Evolutionary conservation across 2,888 invertebrate species (phyloP), one percentile per base, ranked within the genome.

Genomic region (Papilio elwesi): DNA sequence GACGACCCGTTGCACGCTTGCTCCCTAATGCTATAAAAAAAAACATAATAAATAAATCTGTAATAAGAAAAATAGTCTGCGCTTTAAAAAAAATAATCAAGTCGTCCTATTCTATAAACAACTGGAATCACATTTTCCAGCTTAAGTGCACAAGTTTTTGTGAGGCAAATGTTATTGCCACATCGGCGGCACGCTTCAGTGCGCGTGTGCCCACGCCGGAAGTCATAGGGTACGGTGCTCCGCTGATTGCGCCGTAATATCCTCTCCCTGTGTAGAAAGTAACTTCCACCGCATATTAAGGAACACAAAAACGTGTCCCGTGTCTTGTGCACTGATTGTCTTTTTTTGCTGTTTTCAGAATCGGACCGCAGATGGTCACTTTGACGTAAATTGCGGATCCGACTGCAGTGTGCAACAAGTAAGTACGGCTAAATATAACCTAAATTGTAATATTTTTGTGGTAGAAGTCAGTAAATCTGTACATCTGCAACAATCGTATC

Each of bases 401-500:
- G 95, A 95, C 75, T 97, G 97, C 90, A 96, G 95, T 86, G 94
- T 96, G 74, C 95, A 96, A 86, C 96, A 97, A 95, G 97, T 96
- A 93, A 93, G 91, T 84, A 10, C 15, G 43, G 15, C 9, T 62
- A 13, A 59, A 57, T 38, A 9, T 36, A 59, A 38, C 36, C 11
- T 9, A 12, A 36, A 36, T 13, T 36, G 13, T 57, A 13, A 0
- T 57, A 4, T 7, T 57, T 26, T 55, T 16, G 6, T 55, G 10
- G 10, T 55, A 26, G 1, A 55, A 11, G 11, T 26, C 5, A 10
- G 16, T 13, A 15, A 53, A 53, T 47, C 6, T 47, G 47, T 47
- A 47, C 9, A 47, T 47, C 47, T 9, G 9, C 7, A 7, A 47
- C 47, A 47, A n/a, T n/a, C n/a, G n/a, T n/a, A 47, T 47, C 47